Evolutionary conservation across 2,888 invertebrate species (phyloP).

Genomic region (Melinopterus prodromus): DNA sequence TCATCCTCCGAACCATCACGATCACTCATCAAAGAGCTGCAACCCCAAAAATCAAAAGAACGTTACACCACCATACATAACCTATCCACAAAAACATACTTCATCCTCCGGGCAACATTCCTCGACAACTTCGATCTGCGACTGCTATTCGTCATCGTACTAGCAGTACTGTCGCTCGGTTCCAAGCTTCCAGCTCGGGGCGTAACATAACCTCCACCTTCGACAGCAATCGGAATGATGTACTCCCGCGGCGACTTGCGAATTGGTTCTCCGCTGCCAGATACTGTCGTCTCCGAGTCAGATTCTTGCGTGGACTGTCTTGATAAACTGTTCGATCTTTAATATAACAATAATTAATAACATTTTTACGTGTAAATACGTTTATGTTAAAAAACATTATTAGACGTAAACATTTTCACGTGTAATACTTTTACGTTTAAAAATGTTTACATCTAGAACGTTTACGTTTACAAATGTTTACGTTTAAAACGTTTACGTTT

Average conservation of each 20-base stretch:
- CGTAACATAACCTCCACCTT: constrained; percentile 87
- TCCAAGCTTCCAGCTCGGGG: constrained; percentile 80
- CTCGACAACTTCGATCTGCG: constrained; percentile 61
- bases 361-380: constrained; percentile 1
- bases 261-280: constrained; percentile 73
- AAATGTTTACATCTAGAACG: too few relatives aligned
- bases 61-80: neutral
- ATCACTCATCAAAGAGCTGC: constrained; percentile 70
- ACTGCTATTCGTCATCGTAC: constrained; percentile 64
- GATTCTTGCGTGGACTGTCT: constrained; percentile 75
- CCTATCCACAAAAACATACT: constrained; percentile 60
- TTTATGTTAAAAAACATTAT: neutral
- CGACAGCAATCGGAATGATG: constrained; percentile 92
- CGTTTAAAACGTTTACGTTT: too few relatives aligned
- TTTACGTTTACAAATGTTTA: too few relatives aligned
- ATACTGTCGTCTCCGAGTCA: constrained; percentile 71
- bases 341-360: constrained; percentile 31
- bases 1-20: constrained; percentile 74
- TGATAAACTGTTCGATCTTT: constrained; percentile 60
- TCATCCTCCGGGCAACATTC: constrained; percentile 71
- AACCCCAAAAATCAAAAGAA: neutral
- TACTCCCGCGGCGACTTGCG: constrained; percentile 90
- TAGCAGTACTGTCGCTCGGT: constrained; percentile 70
- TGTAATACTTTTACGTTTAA: neutral
- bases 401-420: constrained; percentile 17